Base-by-base conservation (phyloP, 92 coral and sea anemone species). In the Isaurus tuberculatus region DNA sequence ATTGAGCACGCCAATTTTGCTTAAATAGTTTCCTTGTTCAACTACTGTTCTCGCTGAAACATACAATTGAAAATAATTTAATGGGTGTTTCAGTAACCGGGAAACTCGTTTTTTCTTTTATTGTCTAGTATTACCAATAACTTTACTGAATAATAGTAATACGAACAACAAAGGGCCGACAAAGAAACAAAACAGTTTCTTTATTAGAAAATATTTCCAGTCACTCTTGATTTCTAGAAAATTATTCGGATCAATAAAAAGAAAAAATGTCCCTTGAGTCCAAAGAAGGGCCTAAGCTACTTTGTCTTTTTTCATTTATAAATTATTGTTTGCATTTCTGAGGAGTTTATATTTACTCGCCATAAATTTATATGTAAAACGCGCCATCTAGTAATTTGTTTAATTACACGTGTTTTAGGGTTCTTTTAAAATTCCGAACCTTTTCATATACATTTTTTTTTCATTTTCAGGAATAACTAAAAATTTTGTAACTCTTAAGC, bases 311-410 rank as follows among this genome's bases (percentile, higher is more conserved):
- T 48, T 16, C 37, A 1, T 46, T 57, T 58, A 77, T 23, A 77
- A 77, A 58, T 40, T 3, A 40, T 7, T 77, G 82, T 77, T 77
- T 77, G 36, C 70, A 58, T 33, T 77, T 57, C 53, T 8, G 17
- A 23, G 8, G 34, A n/a, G 82, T 25, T 57, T n/a, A n/a, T n/a
- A n/a, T n/a, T n/a, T 77, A 33, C 68, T 60, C 43, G 42, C 33
- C 49, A 33, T 77, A 33, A 58, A 77, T 77, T 57, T 34, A 77
- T 77, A 77, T 77, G 70, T 57, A 37, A 77, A 75, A 60, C 55
- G 20, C 36, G 53, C 82, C 82, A 77, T 70, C 82, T 28, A 77
- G 53, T 8, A 51, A 1, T 26, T 22, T 58, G 48, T 58, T 77
- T 58, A 58, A 61, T 42, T 57, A 77, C 43, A 26, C 22, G 58